Percentiles rank a stretch among this genome's conserved stretches.
Conservation (phyloP, 2,888 invertebrate species). For the Xylophagus ater region DNA sequence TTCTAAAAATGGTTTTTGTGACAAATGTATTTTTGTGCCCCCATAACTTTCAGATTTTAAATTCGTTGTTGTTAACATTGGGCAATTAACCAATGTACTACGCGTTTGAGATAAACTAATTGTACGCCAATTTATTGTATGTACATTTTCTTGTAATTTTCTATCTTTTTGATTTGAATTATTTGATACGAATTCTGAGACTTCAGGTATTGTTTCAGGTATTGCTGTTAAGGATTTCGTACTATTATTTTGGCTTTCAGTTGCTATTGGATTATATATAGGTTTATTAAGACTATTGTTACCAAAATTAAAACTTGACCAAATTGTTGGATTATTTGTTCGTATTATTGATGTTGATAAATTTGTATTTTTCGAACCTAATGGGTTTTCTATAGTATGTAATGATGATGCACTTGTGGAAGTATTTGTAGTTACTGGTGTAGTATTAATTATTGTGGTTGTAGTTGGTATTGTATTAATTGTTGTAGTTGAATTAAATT, state of each 20-base stretch:
- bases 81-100: not conserved
- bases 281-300: not conserved
- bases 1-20: constrained; percentile 33
- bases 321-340: constrained; percentile 9
- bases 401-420: constrained; percentile 5
- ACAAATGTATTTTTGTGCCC: too few relatives aligned
- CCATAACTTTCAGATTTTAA: too few relatives aligned
- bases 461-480: constrained; percentile 17
- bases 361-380: not conserved
- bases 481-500: constrained; percentile 27
- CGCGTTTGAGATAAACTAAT: not conserved
- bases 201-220: constrained; percentile 29
- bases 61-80: not conserved
- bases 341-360: not conserved
- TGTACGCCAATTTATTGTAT: not conserved
- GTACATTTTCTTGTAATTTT: too few relatives aligned
- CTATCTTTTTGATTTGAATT: not conserved
- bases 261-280: not conserved
- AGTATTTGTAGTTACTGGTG: constrained; percentile 12
- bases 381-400: constrained; percentile 3
- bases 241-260: constrained; percentile 18
- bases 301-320: constrained; percentile 23
- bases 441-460: constrained; percentile 21
- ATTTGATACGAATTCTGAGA: constrained; percentile 16
- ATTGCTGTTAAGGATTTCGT: constrained; percentile 36